A percentile compares a stretch with the other conserved stretches of the same genome.
phyloP scores from a whole-genome alignment of 2,888 invertebrate species.

The Stenoptilia bipunctidactyla region DNA sequence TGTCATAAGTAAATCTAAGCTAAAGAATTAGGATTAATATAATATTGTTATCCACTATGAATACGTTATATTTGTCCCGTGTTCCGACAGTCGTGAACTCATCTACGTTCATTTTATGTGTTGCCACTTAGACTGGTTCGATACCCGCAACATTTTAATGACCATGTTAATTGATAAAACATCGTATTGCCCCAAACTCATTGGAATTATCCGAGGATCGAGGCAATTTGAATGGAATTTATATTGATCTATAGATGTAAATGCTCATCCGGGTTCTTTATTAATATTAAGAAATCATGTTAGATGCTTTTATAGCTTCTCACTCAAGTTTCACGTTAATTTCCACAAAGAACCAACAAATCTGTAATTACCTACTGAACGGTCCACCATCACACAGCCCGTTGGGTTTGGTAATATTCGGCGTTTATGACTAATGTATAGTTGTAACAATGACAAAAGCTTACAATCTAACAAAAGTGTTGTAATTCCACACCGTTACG shows the following conservation, averaged over 20 bases:
- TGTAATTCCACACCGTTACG: slow-evolving; percentile 63
- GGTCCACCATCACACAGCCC: neutral
- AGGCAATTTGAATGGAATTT: slow-evolving; percentile 27
- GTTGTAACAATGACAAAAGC: slow-evolving; percentile 56
- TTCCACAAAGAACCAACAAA: no score
- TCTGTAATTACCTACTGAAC: no score
- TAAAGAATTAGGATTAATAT: no score
- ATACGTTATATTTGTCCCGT: no score
- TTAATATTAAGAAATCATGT: no score
- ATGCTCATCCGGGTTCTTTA: neutral
- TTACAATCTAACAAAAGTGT: slow-evolving; percentile 61
- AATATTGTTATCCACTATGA: no score
- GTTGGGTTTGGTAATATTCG: slow-evolving; percentile 19
- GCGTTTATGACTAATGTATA: slow-evolving; percentile 49
- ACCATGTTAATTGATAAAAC: slow-evolving; percentile 54
- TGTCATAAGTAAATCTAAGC: no score
- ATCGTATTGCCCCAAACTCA: slow-evolving; percentile 49
- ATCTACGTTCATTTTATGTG: no score
- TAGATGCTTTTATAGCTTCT: neutral
- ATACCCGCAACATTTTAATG: slow-evolving; percentile 27
- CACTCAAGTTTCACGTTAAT: neutral
- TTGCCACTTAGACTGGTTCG: slow-evolving; percentile 23
- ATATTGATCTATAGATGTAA: slow-evolving; percentile 12
- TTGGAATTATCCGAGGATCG: slow-evolving; percentile 31
- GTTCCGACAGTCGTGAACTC: no score